Conservation (phyloP, 2,797 vertebrate species). For the Florisuga fusca region DNA sequence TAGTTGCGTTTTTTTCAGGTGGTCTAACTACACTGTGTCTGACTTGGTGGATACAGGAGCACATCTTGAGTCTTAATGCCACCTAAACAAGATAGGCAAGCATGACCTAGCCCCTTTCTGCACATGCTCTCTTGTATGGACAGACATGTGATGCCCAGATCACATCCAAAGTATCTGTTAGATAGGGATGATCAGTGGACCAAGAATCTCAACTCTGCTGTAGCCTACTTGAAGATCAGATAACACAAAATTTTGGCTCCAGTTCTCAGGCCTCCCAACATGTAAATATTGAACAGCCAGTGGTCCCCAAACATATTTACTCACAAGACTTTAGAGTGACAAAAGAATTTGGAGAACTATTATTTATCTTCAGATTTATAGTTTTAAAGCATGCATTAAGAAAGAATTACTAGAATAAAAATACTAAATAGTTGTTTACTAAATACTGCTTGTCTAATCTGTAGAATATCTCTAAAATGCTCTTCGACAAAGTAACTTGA, state of each 20-base stretch:
- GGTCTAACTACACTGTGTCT: not conserved
- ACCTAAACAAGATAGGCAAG: not conserved
- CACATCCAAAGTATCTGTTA: not conserved
- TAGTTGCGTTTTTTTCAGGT: not conserved
- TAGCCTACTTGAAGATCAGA: not conserved
- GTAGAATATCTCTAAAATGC: not conserved
- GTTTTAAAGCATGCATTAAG: not conserved
- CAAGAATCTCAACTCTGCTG: not conserved
- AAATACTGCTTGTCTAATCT: not conserved
- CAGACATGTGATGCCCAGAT: not conserved
- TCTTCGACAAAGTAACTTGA: not conserved
- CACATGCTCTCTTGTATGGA: not conserved
- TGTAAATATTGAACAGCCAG: not conserved
- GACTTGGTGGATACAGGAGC: not conserved
- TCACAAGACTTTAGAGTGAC: not conserved
- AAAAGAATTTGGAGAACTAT: not conserved
- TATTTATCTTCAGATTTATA: not conserved
- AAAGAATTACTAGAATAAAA: not conserved
- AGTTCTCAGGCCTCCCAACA: not conserved
- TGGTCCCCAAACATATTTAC: not conserved
- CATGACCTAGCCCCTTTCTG: not conserved
- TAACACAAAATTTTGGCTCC: not conserved
- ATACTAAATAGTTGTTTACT: not conserved
- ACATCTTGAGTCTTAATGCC: not conserved
- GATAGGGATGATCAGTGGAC: not conserved